phyloP scores from a whole-genome alignment of 2,113 vertebrate species.

The Rhabdornis inornatus region DNA sequence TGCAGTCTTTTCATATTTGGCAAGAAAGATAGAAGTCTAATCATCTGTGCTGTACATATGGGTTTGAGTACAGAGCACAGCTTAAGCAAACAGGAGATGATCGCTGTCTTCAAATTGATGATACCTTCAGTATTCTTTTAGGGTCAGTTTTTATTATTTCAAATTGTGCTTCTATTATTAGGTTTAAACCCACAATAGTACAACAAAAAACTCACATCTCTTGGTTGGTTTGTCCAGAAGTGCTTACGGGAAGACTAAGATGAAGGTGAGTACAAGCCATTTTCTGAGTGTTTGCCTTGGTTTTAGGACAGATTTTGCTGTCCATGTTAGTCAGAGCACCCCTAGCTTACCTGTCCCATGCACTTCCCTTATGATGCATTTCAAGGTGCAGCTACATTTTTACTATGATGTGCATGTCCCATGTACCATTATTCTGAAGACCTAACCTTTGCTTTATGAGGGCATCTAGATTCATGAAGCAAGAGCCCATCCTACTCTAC shows the following conservation, averaged over 20 bases:
- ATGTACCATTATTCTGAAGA: background rate
- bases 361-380: background rate
- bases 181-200: background rate
- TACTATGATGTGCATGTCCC: too few species aligned
- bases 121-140: background rate
- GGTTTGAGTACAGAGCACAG: background rate
- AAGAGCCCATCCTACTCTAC: background rate
- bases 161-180: background rate
- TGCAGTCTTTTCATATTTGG: slow-evolving; percentile 34
- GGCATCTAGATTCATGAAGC: background rate
- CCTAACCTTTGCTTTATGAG: background rate
- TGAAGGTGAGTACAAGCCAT: background rate
- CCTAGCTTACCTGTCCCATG: background rate
- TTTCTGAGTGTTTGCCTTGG: background rate
- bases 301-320: background rate
- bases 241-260: background rate
- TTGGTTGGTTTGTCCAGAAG: background rate
- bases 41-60: background rate
- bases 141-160: background rate
- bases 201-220: background rate
- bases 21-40: slow-evolving; percentile 32
- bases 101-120: background rate
- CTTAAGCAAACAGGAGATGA: background rate
- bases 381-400: background rate
- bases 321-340: background rate